Conservation (phyloP, 1,140 invertebrate genomes). For the Drosophila novamexicana region DNA sequence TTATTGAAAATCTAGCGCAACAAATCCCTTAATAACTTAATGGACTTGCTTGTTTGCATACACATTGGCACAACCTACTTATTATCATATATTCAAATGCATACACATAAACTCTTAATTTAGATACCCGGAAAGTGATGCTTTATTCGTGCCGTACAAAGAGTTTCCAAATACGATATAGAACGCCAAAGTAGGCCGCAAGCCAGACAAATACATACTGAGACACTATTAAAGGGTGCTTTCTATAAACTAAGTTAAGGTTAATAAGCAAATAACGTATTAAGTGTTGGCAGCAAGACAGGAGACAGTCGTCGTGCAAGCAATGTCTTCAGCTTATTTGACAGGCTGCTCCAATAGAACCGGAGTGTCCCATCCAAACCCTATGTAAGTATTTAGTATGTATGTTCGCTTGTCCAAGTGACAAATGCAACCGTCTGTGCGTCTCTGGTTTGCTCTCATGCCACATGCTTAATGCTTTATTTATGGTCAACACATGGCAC, state of each 20-base stretch:
- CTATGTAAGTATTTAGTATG: too few species aligned
- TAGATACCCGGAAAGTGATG: too few species aligned
- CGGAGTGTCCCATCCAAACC: too few species aligned
- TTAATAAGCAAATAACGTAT: conserved; percentile 78
- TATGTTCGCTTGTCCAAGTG: too few species aligned
- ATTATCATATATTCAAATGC: conserved; percentile 15
- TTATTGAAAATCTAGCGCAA: conserved; percentile 62
- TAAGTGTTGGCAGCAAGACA: conserved; percentile 56
- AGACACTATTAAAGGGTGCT: background rate
- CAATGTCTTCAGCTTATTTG: background rate
- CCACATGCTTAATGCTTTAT: too few species aligned
- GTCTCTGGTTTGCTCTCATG: background rate
- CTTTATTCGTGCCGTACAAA: too few species aligned
- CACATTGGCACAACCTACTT: conserved; percentile 35
- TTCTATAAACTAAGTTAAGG: conserved; percentile 74
- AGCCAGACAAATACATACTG: too few species aligned
- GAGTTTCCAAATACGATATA: too few species aligned
- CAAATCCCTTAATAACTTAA: conserved; percentile 83
- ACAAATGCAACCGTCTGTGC: background rate
- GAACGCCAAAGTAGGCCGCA: too few species aligned
- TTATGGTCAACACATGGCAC: background rate
- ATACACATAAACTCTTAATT: background rate
- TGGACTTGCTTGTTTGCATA: conserved; percentile 73
- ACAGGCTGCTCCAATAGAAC: background rate
- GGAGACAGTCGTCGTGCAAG: conserved; percentile 4